A percentile compares a stretch with the other conserved stretches of the same genome.
Conservation (phyloP, 2,113 vertebrate genomes). For the Saguinus imperator region DNA sequence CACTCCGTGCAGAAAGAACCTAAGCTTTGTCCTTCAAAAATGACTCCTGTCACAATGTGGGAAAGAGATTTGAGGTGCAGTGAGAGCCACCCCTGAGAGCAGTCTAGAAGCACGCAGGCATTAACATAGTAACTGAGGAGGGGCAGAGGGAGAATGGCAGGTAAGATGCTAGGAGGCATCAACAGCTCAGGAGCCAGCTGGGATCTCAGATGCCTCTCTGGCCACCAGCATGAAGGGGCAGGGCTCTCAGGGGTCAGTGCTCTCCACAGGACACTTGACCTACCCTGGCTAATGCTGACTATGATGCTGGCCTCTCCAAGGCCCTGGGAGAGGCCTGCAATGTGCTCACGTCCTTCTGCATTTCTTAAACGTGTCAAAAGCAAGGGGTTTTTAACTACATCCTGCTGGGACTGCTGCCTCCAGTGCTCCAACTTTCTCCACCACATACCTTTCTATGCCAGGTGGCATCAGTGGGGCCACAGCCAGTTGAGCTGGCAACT, state of each 20-base stretch:
- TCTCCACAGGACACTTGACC: background rate
- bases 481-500: background rate
- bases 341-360: background rate
- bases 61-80: background rate
- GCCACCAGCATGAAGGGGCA: too few species aligned
- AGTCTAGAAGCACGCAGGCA: background rate
- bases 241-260: background rate
- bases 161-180: too few species aligned
- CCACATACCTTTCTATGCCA: background rate
- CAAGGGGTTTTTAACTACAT: background rate
- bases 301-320: too few species aligned
- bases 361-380: background rate
- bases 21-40: background rate
- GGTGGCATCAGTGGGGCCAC: background rate
- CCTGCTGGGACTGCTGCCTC: background rate
- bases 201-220: too few species aligned
- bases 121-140: background rate
- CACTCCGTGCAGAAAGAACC: background rate
- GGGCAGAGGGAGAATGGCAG: too few species aligned
- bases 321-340: too few species aligned
- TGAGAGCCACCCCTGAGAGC: background rate
- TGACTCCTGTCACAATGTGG: background rate
- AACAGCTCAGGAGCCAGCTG: too few species aligned
- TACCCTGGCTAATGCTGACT: background rate
- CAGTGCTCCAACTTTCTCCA: background rate